Percentiles rank a stretch among this genome's conserved stretches.
Conservation (phyloP, 1,140 invertebrate genomes). For the Ridgeia piscesae region DNA sequence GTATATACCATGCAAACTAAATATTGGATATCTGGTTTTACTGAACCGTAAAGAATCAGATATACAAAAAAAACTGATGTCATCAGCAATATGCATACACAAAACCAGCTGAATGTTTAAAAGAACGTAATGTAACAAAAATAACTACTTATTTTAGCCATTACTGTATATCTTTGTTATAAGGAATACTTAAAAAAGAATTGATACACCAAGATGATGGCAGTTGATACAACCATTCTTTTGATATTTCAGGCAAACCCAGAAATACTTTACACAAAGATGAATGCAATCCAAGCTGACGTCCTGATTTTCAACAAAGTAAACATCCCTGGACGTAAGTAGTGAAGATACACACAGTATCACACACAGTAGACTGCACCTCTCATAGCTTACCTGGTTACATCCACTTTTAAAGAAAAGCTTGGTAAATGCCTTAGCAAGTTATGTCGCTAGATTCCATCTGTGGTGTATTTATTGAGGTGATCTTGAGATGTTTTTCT, state of each 20-base stretch:
- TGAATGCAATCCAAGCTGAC: slow-evolving; percentile 57
- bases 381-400: background rate
- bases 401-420: background rate
- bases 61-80: background rate
- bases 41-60: too few species aligned
- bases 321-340: slow-evolving; percentile 55
- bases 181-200: background rate
- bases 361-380: background rate
- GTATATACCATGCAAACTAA: too few species aligned
- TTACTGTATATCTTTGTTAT: background rate
- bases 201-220: background rate
- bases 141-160: background rate
- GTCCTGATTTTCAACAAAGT: slow-evolving; percentile 57
- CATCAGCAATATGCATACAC: background rate
- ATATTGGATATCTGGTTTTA: too few species aligned
- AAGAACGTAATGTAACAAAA: background rate
- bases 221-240: background rate
- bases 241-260: slow-evolving; percentile 47
- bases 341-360: background rate
- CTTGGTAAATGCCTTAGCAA: background rate
- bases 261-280: slow-evolving; percentile 55
- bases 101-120: background rate
- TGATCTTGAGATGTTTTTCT: too few species aligned
- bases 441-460: background rate
- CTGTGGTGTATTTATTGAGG: too few species aligned